These are phyloP conservation scores for Oceanodroma tethys DNA, from an alignment of 2,113 vertebrate genomes.

Conservation along the genomic window DNA sequence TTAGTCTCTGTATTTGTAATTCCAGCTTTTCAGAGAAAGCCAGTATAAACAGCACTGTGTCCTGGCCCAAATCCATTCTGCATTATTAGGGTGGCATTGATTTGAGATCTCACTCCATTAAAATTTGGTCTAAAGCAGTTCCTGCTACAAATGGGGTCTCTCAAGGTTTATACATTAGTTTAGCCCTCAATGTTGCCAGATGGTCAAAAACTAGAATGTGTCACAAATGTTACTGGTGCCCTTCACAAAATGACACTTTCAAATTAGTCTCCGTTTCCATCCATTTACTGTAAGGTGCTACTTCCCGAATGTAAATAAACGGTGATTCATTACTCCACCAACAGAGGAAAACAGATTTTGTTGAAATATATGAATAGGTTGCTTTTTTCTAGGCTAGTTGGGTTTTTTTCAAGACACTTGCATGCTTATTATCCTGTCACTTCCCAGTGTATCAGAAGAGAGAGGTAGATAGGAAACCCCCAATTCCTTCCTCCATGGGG, in stretches of 20 bases:
- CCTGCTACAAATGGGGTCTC: constrained; percentile 44
- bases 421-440: background rate
- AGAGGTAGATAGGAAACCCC: background rate
- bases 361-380: background rate
- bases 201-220: constrained; percentile 52
- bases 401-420: background rate
- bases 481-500: background rate
- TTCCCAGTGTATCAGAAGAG: background rate
- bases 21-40: constrained; percentile 12
- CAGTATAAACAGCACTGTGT: background rate
- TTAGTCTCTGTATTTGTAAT: background rate
- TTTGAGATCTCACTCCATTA: constrained; percentile 50
- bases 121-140: constrained; percentile 39
- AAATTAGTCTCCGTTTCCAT: background rate
- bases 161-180: constrained; percentile 44
- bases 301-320: background rate
- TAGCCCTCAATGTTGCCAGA: constrained; percentile 46
- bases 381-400: background rate
- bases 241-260: constrained; percentile 41
- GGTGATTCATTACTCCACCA: background rate
- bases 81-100: constrained; percentile 30
- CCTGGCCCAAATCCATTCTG: constrained; percentile 43
- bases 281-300: background rate
- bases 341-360: background rate
- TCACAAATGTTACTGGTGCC: constrained; percentile 1